These are phyloP conservation scores for Hippocampus guttulatus DNA, from an alignment of 2,113 vertebrate genomes.

Conservation along the genomic window DNA sequence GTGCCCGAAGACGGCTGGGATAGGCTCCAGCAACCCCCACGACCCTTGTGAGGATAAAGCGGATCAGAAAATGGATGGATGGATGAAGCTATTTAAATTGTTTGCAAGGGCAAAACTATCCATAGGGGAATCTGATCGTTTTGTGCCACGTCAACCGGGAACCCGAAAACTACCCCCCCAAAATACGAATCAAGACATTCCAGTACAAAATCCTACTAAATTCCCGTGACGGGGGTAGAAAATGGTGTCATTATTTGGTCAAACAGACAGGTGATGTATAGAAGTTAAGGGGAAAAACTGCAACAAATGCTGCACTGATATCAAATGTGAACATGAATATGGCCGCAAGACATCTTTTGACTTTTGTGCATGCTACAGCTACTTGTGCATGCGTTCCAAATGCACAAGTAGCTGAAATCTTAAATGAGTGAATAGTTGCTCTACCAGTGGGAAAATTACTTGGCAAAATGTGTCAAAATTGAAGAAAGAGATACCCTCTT, in stretches of 20 bases:
- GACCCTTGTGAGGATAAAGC: no score
- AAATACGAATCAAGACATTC: neutral
- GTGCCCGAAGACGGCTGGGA: no score
- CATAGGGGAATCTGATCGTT: no score
- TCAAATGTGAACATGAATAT: neutral
- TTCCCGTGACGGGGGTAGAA: neutral
- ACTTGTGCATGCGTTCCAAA: neutral
- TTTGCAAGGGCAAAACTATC: no score
- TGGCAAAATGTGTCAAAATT: neutral
- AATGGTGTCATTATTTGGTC: conserved; percentile 1
- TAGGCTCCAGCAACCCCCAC: no score
- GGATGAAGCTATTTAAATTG: no score
- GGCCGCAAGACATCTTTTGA: neutral
- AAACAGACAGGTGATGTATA: neutral
- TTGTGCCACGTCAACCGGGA: no score
- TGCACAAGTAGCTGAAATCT: neutral
- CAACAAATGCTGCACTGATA: neutral
- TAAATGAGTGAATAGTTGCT: neutral
- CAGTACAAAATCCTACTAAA: neutral
- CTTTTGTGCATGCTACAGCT: no score
- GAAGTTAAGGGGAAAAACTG: neutral
- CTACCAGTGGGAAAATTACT: neutral
- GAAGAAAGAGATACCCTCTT: neutral
- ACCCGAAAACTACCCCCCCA: no score
- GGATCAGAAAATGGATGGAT: no score